phyloP scores from a whole-genome alignment of 2,113 vertebrate species.

The Fulmarus glacialis region DNA sequence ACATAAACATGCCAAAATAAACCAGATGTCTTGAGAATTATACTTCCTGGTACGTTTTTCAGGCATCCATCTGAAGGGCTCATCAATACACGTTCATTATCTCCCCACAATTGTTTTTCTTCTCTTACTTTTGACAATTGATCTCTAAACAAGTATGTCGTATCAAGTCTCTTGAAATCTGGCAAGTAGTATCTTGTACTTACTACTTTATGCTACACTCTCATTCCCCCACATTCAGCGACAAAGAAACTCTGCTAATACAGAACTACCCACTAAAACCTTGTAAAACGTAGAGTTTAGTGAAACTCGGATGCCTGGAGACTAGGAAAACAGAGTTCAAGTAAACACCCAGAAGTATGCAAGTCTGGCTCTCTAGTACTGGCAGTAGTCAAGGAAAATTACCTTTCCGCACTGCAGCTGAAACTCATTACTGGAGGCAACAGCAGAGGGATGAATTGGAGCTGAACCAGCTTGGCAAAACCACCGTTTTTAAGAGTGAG shows the following conservation, averaged over 20 bases:
- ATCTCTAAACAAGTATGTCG: not conserved
- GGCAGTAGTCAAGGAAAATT: slow-evolving; percentile 65
- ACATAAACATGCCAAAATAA: slow-evolving; percentile 24
- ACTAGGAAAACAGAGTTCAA: slow-evolving; percentile 51
- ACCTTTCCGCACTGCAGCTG: slow-evolving; percentile 60
- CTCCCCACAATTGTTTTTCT: not conserved
- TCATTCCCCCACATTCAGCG: not conserved
- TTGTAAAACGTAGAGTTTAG: not conserved
- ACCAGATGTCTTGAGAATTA: not conserved
- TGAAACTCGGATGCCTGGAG: slow-evolving; percentile 26
- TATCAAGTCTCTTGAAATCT: slow-evolving; percentile 9
- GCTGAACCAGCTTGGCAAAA: slow-evolving; percentile 8
- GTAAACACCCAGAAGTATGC: slow-evolving; percentile 59
- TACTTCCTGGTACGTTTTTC: not conserved
- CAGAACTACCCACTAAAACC: not conserved
- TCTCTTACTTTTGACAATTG: slow-evolving; percentile 1
- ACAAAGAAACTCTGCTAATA: slow-evolving; percentile 1
- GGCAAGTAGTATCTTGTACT: not conserved
- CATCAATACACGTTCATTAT: not conserved
- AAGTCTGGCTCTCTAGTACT: slow-evolving; percentile 32
- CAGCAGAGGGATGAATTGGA: slow-evolving; percentile 42
- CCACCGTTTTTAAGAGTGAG: not conserved
- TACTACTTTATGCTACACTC: not conserved
- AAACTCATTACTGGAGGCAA: slow-evolving; percentile 37
- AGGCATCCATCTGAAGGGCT: not conserved